Conservation (phyloP, 2,797 vertebrate species). For the Iguana delicatissima region DNA sequence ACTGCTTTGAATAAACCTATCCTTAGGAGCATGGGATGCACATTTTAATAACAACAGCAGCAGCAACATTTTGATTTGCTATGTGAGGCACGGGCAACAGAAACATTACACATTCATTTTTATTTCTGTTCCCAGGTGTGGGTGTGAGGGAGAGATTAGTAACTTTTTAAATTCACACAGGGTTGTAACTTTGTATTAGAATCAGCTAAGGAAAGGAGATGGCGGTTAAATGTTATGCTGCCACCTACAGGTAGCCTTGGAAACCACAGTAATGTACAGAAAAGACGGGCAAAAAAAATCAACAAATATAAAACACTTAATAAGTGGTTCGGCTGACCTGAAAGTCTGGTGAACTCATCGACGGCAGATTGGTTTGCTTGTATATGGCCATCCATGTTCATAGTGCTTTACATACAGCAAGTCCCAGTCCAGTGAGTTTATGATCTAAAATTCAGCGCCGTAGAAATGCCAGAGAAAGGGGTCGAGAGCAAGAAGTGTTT, state of each 20-base stretch:
- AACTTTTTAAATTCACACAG: background rate
- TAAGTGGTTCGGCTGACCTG: too few species aligned
- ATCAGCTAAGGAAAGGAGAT: background rate
- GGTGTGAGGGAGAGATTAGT: background rate
- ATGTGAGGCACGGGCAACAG: background rate
- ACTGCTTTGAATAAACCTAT: background rate
- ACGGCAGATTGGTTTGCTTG: too few species aligned
- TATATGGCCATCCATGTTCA: background rate
- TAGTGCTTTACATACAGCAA: background rate
- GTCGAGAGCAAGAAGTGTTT: background rate
- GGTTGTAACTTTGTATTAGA: background rate
- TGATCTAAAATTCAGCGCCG: background rate
- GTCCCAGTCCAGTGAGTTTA: background rate
- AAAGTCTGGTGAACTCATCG: background rate
- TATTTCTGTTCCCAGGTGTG: background rate
- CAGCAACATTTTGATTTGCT: background rate
- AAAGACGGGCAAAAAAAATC: too few species aligned
- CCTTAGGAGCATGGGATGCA: background rate
- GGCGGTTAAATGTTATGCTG: slow-evolving; percentile 36
- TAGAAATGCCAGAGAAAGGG: background rate
- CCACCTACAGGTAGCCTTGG: slow-evolving; percentile 10
- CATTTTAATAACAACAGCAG: too few species aligned
- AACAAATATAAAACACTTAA: background rate
- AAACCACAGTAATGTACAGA: too few species aligned
- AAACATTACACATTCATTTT: background rate